phyloP scores from a whole-genome alignment of 2,113 vertebrate species.

The Puffinus mauretanicus region DNA sequence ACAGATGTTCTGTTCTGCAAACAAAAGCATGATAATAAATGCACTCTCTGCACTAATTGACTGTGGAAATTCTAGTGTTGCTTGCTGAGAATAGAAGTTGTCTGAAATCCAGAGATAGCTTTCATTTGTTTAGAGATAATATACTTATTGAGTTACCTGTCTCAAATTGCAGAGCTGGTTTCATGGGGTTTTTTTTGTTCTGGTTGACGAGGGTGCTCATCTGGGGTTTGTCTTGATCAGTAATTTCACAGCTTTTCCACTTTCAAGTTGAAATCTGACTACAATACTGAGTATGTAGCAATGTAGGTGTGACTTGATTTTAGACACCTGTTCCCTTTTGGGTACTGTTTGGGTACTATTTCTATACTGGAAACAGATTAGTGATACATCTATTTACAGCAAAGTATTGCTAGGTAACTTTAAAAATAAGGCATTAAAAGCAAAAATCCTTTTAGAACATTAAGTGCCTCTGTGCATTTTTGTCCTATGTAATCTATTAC shows the following conservation, averaged over 20 bases:
- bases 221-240: background rate
- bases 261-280: background rate
- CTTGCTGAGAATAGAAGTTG: background rate
- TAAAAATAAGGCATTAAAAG: background rate
- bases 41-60: background rate
- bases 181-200: background rate
- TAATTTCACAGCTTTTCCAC: background rate
- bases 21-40: background rate
- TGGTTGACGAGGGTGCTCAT: background rate
- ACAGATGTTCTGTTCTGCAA: slow-evolving; percentile 2
- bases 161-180: background rate
- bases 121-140: background rate
- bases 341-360: background rate
- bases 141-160: background rate
- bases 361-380: background rate
- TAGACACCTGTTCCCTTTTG: background rate
- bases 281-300: background rate
- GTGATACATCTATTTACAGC: background rate
- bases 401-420: background rate
- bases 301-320: background rate
- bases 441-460: background rate
- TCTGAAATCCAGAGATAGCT: background rate
- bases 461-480: background rate
- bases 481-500: background rate
- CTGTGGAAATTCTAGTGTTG: background rate